These are phyloP conservation scores for Grapholita molesta DNA, from an alignment of 1,140 invertebrate genomes.

Conservation along the genomic window DNA sequence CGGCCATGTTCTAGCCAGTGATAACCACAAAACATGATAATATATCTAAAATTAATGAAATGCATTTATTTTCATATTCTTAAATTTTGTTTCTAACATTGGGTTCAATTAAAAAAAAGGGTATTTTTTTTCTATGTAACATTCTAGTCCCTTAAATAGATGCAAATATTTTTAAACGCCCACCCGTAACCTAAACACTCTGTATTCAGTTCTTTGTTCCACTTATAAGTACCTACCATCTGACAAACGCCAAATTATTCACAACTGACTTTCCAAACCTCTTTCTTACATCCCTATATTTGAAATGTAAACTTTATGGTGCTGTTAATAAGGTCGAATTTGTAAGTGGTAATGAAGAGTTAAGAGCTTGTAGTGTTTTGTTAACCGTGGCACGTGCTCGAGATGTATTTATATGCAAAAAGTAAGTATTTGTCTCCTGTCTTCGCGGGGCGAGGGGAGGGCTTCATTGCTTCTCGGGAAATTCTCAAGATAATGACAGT, in stretches of 20 bases:
- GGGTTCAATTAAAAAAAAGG: too few species aligned
- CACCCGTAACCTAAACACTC: not conserved
- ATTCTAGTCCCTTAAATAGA: too few species aligned
- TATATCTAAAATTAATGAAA: too few species aligned
- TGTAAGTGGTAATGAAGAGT: not conserved
- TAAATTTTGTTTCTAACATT: too few species aligned
- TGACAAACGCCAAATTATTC: not conserved
- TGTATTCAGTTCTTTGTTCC: not conserved
- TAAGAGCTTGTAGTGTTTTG: not conserved
- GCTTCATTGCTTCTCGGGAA: not conserved
- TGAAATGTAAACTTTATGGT: not conserved
- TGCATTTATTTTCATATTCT: too few species aligned
- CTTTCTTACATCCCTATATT: not conserved
- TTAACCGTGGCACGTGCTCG: not conserved
- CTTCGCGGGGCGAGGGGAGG: not conserved
- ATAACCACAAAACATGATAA: too few species aligned
- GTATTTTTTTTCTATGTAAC: too few species aligned
- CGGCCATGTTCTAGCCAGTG: too few species aligned
- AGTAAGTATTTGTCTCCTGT: constrained; percentile 15
- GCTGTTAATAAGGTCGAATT: not conserved
- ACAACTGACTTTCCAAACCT: not conserved
- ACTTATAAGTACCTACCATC: constrained; percentile 1
- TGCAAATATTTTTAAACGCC: not conserved
- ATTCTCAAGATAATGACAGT: not conserved
- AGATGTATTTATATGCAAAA: constrained; percentile 13